Base-by-base conservation (phyloP, 2,888 invertebrate genomes). In the Homarus gammarus region DNA sequence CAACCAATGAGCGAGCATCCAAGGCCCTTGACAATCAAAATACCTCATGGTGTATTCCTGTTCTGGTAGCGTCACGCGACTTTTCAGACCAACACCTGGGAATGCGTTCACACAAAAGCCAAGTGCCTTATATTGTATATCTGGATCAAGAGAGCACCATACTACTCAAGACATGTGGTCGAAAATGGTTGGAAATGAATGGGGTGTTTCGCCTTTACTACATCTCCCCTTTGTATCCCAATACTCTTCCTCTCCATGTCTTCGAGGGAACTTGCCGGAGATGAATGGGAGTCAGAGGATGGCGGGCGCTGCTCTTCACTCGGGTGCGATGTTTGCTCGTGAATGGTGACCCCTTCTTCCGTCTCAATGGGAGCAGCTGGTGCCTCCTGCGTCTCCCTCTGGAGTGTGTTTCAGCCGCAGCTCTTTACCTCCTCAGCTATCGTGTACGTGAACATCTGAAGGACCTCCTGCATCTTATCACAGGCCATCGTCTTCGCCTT, bases 1-100 rank as follows among this genome's bases (percentile, higher is more conserved):
- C 49, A 33, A 33, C 84, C 84, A 84, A 84, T 84, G 31, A 40
- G 64, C n/a, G 64, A 40, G 33, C 56, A 49, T 44, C 36, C n/a
- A 15, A 51, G 56, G 75, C 56, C 38, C 84, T 61, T 64, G 84
- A 72, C 77, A 40, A 75, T 40, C 73, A 84, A 61, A 75, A 77
- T 75, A 61, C 84, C 73, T 84, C 51, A 64, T 40, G 84, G 75
- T n/a, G 77, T 75, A 84, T 84, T 84, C 84, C 84, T 36, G 84
- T 75, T 61, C 27, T 79, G 79, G 79, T n/a, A 49, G 72, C 73
- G 84, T 73, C 73, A 51, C 72, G 84, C 64, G 84, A 84, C 84
- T 84, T 84, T 64, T 77, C 84, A 83, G 70, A 83, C 51, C 72
- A 84, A 84, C 84, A 84, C 84, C 84, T 84, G 84, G 84, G 84